Base-by-base conservation (phyloP, 1,140 invertebrate genomes). In the Lucilia sericata region DNA sequence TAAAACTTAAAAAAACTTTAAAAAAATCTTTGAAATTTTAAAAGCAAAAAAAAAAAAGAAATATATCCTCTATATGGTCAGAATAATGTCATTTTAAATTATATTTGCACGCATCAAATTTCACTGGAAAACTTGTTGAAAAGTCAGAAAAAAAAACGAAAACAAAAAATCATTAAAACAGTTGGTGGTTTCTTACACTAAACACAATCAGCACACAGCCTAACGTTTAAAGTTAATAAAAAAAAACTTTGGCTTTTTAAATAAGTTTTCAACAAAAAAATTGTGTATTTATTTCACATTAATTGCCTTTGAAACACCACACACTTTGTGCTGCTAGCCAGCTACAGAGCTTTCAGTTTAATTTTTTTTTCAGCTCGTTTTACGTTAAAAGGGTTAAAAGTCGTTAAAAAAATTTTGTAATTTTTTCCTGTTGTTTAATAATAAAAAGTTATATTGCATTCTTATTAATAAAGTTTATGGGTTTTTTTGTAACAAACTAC, bases 71-170 rank as follows among this genome's bases (percentile, higher is more conserved):
- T 17, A 14, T 21, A 70, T 10, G n/a, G 19, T 8, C 21, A 70
- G 30, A 47, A 51, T 49, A 80, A 80, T 80, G 76, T 80, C 76
- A 80, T 30, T 80, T 80, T 49, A 80, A 80, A 49, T 80, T 80
- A 80, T 49, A 49, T 80, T 80, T 80, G 76, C 76, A 80, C 76
- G 76, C 76, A 80, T 80, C 76, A 80, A 80, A 80, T 80, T 80
- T 80, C 76, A 80, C 42, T 80, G 76, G 76, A 80, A 80, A 80
- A 80, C 76, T 80, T 80, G 76, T 80, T 80, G 76, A 80, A 80
- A 80, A 80, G 76, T 30, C 25, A 2, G 25, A 30, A 30, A 30
- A 30, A 30, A 30, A 30, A 30, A 30, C 25, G 25, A 30, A 30
- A 30, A 70, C n/a, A 5, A 70, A 70, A 21, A 70, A n/a, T 25